Percentiles rank a stretch among this genome's conserved stretches.
phyloP scores from a whole-genome alignment of 1,140 invertebrate genomes.

The Asbolus verrucosus region DNA sequence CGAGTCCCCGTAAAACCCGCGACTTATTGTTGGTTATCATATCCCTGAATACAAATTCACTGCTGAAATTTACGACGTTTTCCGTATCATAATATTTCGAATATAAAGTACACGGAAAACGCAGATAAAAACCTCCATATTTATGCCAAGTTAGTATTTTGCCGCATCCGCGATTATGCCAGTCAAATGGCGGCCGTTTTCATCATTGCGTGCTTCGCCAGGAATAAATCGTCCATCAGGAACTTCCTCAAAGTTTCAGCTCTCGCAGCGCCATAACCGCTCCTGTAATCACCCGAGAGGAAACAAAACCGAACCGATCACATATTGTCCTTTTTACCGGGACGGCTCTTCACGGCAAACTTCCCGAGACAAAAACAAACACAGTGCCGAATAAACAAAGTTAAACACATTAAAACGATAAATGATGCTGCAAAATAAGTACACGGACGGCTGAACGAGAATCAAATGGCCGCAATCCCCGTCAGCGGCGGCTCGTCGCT shows the following conservation, averaged over 20 bases:
- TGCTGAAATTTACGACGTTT: conserved; percentile 44
- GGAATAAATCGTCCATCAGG: conserved; percentile 1
- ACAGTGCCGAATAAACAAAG: conserved; percentile 5
- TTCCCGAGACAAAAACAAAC: neutral
- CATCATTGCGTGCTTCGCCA: conserved; percentile 7
- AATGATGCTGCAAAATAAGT: conserved; percentile 1
- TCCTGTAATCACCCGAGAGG: neutral
- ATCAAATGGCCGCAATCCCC: conserved; percentile 11
- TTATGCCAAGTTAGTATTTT: conserved; percentile 38
- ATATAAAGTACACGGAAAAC: conserved; percentile 43
- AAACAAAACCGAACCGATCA: neutral
- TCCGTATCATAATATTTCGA: conserved; percentile 44
- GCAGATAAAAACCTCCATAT: conserved; percentile 38
- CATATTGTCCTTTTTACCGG: conserved; percentile 1
- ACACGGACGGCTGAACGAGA: conserved; percentile 5
- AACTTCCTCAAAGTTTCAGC: conserved; percentile 2
- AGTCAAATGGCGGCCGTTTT: conserved; percentile 7
- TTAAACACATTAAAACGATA: conserved; percentile 11
- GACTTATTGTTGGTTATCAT: conserved; percentile 42
- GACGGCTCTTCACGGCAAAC: neutral
- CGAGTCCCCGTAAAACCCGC: conserved; percentile 42
- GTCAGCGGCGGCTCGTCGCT: conserved; percentile 28
- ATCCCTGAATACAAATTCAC: conserved; percentile 45
- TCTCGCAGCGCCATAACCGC: conserved; percentile 3
- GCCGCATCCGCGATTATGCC: conserved; percentile 24